Evolutionary conservation across 1,140 invertebrate species (phyloP), one percentile per base, ranked within the genome.

Genomic region (Anastrepha obliqua): DNA sequence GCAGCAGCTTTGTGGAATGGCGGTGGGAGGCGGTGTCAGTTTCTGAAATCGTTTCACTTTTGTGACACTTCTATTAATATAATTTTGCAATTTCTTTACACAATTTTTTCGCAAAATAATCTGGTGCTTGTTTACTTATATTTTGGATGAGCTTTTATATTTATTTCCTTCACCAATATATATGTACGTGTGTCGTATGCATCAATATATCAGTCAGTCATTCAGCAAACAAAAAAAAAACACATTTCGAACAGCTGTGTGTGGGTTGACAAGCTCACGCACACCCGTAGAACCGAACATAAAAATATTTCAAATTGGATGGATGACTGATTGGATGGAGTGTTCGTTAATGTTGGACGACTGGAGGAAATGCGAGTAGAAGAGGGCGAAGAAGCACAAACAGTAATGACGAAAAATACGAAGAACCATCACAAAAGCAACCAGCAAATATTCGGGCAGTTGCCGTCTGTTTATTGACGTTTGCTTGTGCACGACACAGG

Each of bases 241-340:
- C n/a, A 67, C 64, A 39, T 20, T 9, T 55, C 20, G 47, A 81
- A 81, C 74, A 81, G 74, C 74, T 55, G 74, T 81, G 74, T 81
- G 74, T 81, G 51, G 74, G 74, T 81, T 51, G 74, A 81, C 39
- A 13, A 81, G 74, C 74, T 29, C 74, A n/a, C 17, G n/a, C 74
- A 81, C 47, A 81, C 74, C 17, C 74, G n/a, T 20, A n/a, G 44
- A 81, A 81, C 51, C 74, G 47, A 17, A 47, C 47, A 55, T 74
- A 55, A 81, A 55, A 55, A n/a, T 81, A 81, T 81, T 81, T 81
- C 47, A 55, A 81, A 81, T 81, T 81, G 74, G 74, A 81, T 81
- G 74, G 74, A 81, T 81, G 74, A 81, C 74, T 81, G 74, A 81
- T 81, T 81, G 74, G 74, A 81, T 81, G 74, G 74, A 58, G n/a